Evolutionary conservation across 1,140 invertebrate species (phyloP).

Genomic region (Drosophila grimshawi): DNA sequence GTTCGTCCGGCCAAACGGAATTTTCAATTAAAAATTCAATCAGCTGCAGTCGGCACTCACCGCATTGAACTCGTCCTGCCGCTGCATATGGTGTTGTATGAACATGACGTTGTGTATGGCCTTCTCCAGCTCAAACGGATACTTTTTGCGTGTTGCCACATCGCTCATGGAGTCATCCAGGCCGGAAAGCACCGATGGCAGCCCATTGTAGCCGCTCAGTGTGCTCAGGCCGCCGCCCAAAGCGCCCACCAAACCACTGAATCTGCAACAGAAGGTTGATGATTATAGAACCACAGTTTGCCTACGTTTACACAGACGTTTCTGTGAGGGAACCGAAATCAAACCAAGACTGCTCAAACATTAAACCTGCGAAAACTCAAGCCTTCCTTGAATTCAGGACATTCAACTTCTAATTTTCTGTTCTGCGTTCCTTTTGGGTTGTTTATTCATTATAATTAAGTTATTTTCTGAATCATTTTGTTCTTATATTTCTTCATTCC

Average conservation of each 20-base stretch:
- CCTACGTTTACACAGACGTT: slow-evolving; percentile 1
- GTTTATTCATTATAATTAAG: slow-evolving; percentile 16
- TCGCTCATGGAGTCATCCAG: slow-evolving; percentile 93
- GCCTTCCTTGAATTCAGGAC: not conserved
- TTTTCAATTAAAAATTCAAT: slow-evolving; percentile 83
- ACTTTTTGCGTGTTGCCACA: slow-evolving; percentile 91
- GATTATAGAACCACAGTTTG: not conserved
- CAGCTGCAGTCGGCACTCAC: slow-evolving; percentile 85
- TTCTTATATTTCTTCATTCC: not conserved
- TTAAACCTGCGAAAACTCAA: not conserved
- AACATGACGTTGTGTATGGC: slow-evolving; percentile 98
- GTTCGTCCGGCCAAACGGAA: slow-evolving; percentile 68
- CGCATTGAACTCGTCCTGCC: slow-evolving; percentile 96
- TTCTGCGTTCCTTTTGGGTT: not conserved
- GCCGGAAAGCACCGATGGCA: slow-evolving; percentile 92
- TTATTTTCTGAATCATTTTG: not conserved
- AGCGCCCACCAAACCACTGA: slow-evolving; percentile 89
- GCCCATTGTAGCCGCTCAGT: slow-evolving; percentile 90
- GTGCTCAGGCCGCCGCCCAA: slow-evolving; percentile 86
- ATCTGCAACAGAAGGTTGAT: slow-evolving; percentile 85
- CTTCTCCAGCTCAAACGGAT: slow-evolving; percentile 96
- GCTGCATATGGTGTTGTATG: slow-evolving; percentile 96
- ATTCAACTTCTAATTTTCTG: slow-evolving; percentile 9
- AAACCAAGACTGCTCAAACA: not conserved
- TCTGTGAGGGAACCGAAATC: not conserved